Percentiles rank a stretch among this genome's conserved stretches.
Conservation (phyloP, 2,888 invertebrate genomes). For the Mesorhabditis spiculigera region DNA sequence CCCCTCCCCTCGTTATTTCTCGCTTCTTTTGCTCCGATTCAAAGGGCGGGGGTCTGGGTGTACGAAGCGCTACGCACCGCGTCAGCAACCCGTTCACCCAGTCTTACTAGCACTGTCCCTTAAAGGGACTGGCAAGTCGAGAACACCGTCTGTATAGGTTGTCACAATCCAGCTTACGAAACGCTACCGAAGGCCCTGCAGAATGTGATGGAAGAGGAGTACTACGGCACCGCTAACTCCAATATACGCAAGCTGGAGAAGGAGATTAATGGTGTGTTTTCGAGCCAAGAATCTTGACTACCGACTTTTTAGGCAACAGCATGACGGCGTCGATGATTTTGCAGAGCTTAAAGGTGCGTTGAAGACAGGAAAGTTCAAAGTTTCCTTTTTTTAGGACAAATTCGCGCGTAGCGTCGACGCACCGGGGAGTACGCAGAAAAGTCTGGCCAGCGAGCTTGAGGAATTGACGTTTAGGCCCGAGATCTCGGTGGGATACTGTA, state of each 20-base stretch:
- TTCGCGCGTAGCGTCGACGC: slow-evolving; percentile 15
- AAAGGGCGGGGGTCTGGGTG: too few species aligned
- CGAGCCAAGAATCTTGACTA: too few species aligned
- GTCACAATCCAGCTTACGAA: slow-evolving; percentile 37
- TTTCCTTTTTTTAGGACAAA: slow-evolving; percentile 11
- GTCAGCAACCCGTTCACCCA: too few species aligned
- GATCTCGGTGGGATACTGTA: slow-evolving; percentile 17
- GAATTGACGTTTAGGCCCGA: slow-evolving; percentile 37
- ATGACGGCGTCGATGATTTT: slow-evolving; percentile 39
- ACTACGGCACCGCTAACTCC: slow-evolving; percentile 33
- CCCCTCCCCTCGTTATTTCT: too few species aligned
- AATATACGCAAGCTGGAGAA: slow-evolving; percentile 37
- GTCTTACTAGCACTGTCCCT: too few species aligned
- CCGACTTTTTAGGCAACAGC: slow-evolving; percentile 18
- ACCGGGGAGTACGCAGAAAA: slow-evolving; percentile 28
- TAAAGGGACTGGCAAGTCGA: too few species aligned
- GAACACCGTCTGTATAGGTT: too few species aligned
- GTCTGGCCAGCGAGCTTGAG: slow-evolving; percentile 39
- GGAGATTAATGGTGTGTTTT: slow-evolving; percentile 28
- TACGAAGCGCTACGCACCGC: too few species aligned
- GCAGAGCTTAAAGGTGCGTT: slow-evolving; percentile 12
- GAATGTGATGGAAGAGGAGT: slow-evolving; percentile 33
- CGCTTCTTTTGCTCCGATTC: too few species aligned
- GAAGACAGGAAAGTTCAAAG: neutral
- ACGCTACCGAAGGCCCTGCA: slow-evolving; percentile 35